These are phyloP conservation scores for Euthynnus affinis DNA, from an alignment of 2,797 vertebrate species.

Conservation along the genomic window DNA sequence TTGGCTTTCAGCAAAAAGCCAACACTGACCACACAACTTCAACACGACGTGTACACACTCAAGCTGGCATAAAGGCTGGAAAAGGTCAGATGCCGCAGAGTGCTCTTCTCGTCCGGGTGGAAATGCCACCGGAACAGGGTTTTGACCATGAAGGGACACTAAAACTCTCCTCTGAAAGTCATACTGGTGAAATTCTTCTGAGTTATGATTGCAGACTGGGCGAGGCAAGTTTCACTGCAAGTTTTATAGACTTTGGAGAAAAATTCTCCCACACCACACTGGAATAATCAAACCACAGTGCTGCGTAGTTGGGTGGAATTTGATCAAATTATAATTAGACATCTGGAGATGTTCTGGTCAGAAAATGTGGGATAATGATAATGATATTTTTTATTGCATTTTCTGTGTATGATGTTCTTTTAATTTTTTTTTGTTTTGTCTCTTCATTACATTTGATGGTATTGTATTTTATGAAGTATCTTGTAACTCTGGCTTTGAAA, in stretches of 20 bases:
- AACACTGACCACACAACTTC: constrained; percentile 72
- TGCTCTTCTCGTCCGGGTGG: constrained; percentile 56
- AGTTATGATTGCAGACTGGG: constrained; percentile 70
- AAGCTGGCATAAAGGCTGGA: constrained; percentile 62
- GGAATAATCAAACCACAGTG: constrained; percentile 61
- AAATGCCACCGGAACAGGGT: constrained; percentile 57
- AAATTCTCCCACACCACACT: constrained; percentile 68
- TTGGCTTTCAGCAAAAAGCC: constrained; percentile 75
- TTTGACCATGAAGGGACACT: constrained; percentile 55
- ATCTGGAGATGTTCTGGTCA: constrained; percentile 48
- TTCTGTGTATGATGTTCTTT: too few relatives aligned
- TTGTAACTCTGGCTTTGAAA: too few relatives aligned
- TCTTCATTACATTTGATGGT: too few relatives aligned
- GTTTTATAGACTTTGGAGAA: constrained; percentile 63
- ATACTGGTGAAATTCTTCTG: constrained; percentile 41
- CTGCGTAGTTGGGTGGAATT: constrained; percentile 49
- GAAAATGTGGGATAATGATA: constrained; percentile 50
- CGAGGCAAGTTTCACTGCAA: constrained; percentile 55
- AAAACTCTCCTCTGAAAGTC: constrained; percentile 49
- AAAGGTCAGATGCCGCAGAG: constrained; percentile 56
- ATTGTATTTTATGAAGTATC: too few relatives aligned
- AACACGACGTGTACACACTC: constrained; percentile 52
- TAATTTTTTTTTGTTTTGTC: too few relatives aligned
- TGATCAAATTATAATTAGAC: constrained; percentile 59
- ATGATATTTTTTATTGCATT: too few relatives aligned